Evolutionary conservation across 2,797 vertebrate species (phyloP).

Genomic region (Sebastes trivittatus): DNA sequence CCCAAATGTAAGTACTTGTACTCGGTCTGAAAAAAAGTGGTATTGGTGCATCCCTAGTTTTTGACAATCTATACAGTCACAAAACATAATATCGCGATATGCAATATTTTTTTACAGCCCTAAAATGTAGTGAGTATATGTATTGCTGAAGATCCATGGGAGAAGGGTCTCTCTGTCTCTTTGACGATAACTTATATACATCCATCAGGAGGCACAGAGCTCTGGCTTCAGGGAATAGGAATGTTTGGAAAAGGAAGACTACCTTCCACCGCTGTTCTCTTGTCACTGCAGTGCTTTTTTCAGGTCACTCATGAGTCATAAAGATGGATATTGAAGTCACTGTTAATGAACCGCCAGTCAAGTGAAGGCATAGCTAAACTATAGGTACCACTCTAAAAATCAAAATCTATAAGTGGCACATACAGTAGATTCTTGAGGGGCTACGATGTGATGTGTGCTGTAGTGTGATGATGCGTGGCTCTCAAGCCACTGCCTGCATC

Average conservation of each 20-base stretch:
- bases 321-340: background rate
- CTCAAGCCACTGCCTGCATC: constrained; percentile 65
- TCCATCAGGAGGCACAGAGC: background rate
- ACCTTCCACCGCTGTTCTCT: background rate
- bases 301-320: background rate
- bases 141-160: background rate
- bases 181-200: constrained; percentile 7
- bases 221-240: background rate
- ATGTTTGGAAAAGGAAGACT: background rate
- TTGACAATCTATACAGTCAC: too few species aligned
- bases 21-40: too few species aligned
- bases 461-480: constrained; percentile 26
- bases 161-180: background rate
- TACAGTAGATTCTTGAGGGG: background rate
- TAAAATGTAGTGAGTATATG: background rate
- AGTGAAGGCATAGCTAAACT: background rate
- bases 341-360: background rate
- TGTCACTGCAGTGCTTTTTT: background rate
- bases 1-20: too few species aligned
- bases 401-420: background rate
- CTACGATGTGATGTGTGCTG: background rate
- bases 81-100: too few species aligned
- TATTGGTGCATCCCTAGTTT: too few species aligned
- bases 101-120: too few species aligned
- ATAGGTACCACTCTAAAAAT: background rate